Evolutionary conservation across 2,797 vertebrate species (phyloP), one percentile per base, ranked within the genome.

Genomic region (Rhinoraja longicauda): DNA sequence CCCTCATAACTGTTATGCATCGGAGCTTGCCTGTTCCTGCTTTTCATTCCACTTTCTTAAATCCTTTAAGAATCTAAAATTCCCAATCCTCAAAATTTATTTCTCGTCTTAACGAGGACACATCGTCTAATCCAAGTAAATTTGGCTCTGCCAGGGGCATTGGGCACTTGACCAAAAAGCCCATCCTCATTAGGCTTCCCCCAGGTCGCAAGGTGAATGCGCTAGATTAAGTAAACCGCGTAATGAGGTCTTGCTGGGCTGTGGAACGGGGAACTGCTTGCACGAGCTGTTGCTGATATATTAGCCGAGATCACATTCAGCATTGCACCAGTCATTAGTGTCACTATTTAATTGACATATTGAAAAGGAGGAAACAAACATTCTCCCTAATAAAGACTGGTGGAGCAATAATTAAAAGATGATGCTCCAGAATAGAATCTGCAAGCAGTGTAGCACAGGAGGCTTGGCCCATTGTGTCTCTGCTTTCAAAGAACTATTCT

Each of bases 351-450:
- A 88, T 10, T 88, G 62, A 67, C 84, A 88, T 17, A 67, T 88
- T 88, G 84, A 88, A 88, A 88, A 88, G 84, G 84, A 88, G 84
- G n/a, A 88, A 88, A 67, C 59, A 86, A 88, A 21, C 17, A 17
- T 21, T 67, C 59, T 36, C 88, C 62, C 84, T 88, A 88, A 88
- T 64, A 67, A 67, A 88, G 84, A 88, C n/a, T 67, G 84, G 88
- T 88, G 84, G n/a, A 88, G 21, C n/a, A 67, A 67, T 88, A 88
- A 88, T 88, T 88, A 67, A 88, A 88, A 67, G 62, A 88, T 88
- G n/a, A 88, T 67, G 84, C 67, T 67, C 29, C 84, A 67, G n/a
- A 62, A 88, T 21, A 36, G 15, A 67, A 67, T 32, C 84, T 72
- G 21, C 24, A 5, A 26, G 6, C 64, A 67, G 64, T 67, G 19